Percentiles rank a stretch among this genome's conserved stretches.
phyloP scores from a whole-genome alignment of 2,797 vertebrate genomes.

The Periophthalmus magnuspinnatus region DNA sequence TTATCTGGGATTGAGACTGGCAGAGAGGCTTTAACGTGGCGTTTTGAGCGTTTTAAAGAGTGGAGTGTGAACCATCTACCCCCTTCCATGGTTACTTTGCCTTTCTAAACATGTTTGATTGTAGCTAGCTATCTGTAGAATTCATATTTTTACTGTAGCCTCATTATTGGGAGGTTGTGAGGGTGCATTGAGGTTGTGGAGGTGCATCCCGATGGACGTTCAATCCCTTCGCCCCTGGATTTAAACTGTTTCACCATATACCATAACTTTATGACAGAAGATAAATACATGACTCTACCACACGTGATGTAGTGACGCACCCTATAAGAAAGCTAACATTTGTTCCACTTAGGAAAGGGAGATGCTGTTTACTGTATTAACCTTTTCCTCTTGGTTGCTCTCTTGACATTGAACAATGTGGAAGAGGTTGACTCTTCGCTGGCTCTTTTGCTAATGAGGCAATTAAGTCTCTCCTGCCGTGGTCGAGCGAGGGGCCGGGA shows the following conservation, averaged over 20 bases:
- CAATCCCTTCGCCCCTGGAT: too few species aligned
- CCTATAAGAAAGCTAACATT: conserved; percentile 51
- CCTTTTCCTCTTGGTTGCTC: conserved; percentile 75
- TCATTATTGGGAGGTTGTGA: too few species aligned
- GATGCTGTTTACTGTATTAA: conserved; percentile 73
- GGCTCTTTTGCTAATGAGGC: conserved; percentile 79
- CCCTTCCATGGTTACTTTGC: too few species aligned
- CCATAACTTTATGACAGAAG: conserved; percentile 9
- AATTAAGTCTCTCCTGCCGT: conserved; percentile 76
- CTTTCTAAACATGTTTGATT: too few species aligned
- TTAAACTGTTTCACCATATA: background rate
- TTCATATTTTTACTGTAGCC: too few species aligned
- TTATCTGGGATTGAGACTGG: background rate
- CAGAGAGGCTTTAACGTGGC: too few species aligned
- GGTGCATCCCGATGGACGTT: too few species aligned
- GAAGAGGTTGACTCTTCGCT: conserved; percentile 64
- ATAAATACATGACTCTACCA: background rate
- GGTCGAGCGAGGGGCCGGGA: conserved; percentile 58
- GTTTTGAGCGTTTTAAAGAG: too few species aligned
- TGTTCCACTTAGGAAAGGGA: conserved; percentile 58
- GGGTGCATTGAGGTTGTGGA: too few species aligned
- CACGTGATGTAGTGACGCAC: conserved; percentile 17
- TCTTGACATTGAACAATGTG: conserved; percentile 78
- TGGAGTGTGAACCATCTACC: too few species aligned
- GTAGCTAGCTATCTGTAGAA: too few species aligned